Evolutionary conservation across 2,113 vertebrate genomes (phyloP).

Genomic region (Pelusios castaneus): DNA sequence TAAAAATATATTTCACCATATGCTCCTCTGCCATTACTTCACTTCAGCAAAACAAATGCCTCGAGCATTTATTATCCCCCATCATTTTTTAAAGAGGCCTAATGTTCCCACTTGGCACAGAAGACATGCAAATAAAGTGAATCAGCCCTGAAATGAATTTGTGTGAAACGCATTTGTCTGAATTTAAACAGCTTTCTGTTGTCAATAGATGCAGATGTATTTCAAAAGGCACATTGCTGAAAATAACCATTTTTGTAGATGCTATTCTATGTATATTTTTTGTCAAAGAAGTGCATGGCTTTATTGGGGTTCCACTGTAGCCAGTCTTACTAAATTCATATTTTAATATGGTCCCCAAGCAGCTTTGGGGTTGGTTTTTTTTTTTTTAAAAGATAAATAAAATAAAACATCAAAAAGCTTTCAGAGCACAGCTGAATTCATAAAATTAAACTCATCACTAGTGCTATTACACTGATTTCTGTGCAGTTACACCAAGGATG

Average conservation of each 20-base stretch:
- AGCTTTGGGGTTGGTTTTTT: no score
- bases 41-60: conserved; percentile 78
- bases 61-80: conserved; percentile 76
- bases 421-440: conserved; percentile 15
- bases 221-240: conserved; percentile 12
- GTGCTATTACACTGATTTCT: conserved; percentile 4
- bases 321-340: background rate
- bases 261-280: background rate
- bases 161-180: conserved; percentile 60
- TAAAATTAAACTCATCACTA: background rate
- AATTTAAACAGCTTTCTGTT: conserved; percentile 63
- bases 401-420: conserved; percentile 53
- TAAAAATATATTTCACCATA: conserved; percentile 85
- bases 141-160: conserved; percentile 70
- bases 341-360: background rate
- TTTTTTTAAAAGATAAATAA: conserved; percentile 17
- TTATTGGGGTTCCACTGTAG: background rate
- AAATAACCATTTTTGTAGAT: conserved; percentile 17
- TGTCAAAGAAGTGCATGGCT: background rate
- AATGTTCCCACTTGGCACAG: conserved; percentile 72
- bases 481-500: background rate
- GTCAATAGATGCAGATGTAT: conserved; percentile 10
- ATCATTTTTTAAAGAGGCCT: conserved; percentile 79
- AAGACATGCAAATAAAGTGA: conserved; percentile 72
- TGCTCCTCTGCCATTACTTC: conserved; percentile 73